A percentile compares a stretch with the other conserved stretches of the same genome.
Conservation (phyloP, 2,888 invertebrate genomes). For the Drosophila neonasuta region DNA sequence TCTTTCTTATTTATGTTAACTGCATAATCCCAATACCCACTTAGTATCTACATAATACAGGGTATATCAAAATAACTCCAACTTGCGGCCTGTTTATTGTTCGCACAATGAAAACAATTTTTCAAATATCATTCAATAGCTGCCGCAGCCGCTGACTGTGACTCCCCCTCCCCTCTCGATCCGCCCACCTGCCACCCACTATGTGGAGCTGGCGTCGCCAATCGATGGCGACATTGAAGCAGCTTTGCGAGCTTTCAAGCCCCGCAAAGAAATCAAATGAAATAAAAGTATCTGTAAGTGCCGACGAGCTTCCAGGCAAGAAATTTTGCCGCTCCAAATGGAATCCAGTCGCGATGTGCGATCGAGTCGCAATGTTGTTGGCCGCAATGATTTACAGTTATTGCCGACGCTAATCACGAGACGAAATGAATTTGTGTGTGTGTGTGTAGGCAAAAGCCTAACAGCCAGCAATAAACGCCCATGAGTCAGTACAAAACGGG, state of each 20-base stretch:
- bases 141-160: constrained; percentile 2
- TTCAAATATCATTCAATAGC: constrained; percentile 43
- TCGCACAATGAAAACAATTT: constrained; percentile 41
- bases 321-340: constrained; percentile 17
- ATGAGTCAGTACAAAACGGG: constrained; percentile 63
- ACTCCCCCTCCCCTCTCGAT: neutral
- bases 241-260: constrained; percentile 7
- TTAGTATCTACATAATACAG: neutral
- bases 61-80: constrained; percentile 3
- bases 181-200: neutral
- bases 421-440: constrained; percentile 37
- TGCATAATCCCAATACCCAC: neutral
- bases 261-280: constrained; percentile 12
- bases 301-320: constrained; percentile 37
- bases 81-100: constrained; percentile 27
- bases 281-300: constrained; percentile 38
- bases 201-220: neutral
- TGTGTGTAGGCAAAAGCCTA: constrained; percentile 23
- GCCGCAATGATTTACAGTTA: constrained; percentile 55
- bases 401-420: constrained; percentile 62
- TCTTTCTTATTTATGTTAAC: neutral
- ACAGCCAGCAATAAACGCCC: constrained; percentile 46
- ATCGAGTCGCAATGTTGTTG: constrained; percentile 18
- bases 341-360: constrained; percentile 25
- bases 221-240: constrained; percentile 58